These are phyloP conservation scores for Atethmia centrago DNA, from an alignment of 2,888 invertebrate species.

Conservation along the genomic window DNA sequence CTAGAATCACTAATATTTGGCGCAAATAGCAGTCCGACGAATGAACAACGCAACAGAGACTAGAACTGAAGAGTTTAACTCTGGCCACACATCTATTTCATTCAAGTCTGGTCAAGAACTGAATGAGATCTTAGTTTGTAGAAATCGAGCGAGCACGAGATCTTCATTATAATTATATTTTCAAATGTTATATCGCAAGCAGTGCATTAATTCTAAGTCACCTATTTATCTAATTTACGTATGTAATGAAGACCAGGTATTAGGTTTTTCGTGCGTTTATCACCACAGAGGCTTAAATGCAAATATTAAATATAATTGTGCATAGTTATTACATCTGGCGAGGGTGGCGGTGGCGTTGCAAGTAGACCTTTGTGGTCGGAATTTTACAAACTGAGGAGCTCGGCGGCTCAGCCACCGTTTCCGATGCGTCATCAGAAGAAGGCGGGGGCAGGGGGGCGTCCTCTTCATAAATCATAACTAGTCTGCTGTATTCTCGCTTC, in stretches of 20 bases:
- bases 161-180: constrained; percentile 7
- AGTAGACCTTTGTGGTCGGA: background rate
- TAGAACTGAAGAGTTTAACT: constrained; percentile 7
- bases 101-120: constrained; percentile 10
- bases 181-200: background rate
- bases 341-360: background rate
- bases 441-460: constrained; percentile 92
- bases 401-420: background rate
- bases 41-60: background rate
- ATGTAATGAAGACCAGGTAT: constrained; percentile 12
- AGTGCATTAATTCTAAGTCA: constrained; percentile 8
- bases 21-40: constrained; percentile 23
- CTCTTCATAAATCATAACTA: constrained; percentile 93
- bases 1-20: constrained; percentile 30
- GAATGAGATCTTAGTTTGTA: constrained; percentile 31
- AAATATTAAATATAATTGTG: constrained; percentile 44
- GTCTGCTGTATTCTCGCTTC: constrained; percentile 88
- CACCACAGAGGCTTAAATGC: constrained; percentile 27
- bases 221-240: constrained; percentile 12
- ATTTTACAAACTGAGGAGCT: constrained; percentile 15
- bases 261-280: constrained; percentile 26
- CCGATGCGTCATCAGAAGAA: background rate
- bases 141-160: constrained; percentile 11
- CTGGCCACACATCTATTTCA: background rate
- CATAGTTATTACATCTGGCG: constrained; percentile 23